Base-by-base conservation (phyloP, 2,797 vertebrate species). In the Premnoplex brunnescens region DNA sequence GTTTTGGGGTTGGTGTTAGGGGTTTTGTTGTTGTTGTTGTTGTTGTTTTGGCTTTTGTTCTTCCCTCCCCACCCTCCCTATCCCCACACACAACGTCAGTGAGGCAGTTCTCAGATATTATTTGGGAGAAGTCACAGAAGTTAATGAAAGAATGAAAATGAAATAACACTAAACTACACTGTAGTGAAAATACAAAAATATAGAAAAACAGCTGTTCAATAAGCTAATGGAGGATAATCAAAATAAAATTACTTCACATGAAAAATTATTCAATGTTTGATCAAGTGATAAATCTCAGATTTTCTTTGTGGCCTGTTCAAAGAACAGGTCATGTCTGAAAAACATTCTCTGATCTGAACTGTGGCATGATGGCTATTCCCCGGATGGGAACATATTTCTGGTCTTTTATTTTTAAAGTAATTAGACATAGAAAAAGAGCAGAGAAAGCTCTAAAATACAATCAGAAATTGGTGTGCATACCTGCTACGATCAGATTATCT, bases 361-460 rank as follows among this genome's bases (percentile, higher is more conserved):
- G 28, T 13, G 30, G 30, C 44, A 51, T 8, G 28, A 28, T 27
- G 27, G 22, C 34, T 77, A 30, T 60, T 89, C 49, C 26, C 26
- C 30, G 19, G 37, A 26, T 3, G 9, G 20, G 78, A 88, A 96
- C 76, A 17, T 84, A 88, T 76, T 88, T 86, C 32, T 62, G 23
- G 6, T 82, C 21, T 27, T 86, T 78, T 81, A 37, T 76, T 78
- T 82, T 60, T 54, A 82, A 78, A 71, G 14, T 32, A 93, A 51
- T 62, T 82, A 82, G 28, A 67, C 21, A 76, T 19, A 84, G 41
- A 37, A 88, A 94, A 91, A 89, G 44, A 89, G 39, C 54, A 77
- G 49, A 89, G 73, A 94, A 91, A 86, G 75, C 19, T 93, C 52
- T 96, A 95, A 96, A 96, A 88, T n/a, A 86, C 69, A 93, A 94